These are phyloP conservation scores for Heliconius eleuchia DNA, from an alignment of 1,140 invertebrate species.

Conservation along the genomic window DNA sequence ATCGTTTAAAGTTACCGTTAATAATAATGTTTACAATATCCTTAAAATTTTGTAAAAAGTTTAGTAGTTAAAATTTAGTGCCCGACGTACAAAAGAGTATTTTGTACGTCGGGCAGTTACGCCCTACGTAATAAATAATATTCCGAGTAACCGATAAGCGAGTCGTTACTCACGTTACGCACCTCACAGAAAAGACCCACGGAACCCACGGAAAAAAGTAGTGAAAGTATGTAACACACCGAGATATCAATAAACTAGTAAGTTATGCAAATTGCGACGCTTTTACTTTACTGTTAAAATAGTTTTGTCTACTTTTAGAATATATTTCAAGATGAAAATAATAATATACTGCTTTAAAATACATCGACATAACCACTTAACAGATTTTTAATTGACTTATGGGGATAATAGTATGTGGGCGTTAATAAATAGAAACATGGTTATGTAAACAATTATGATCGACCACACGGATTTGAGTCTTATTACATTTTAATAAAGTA, in stretches of 20 bases:
- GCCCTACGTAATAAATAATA: background rate
- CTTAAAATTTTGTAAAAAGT: background rate
- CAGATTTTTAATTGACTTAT: constrained; percentile 2
- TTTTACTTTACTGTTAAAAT: constrained; percentile 32
- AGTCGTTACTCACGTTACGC: constrained; percentile 3
- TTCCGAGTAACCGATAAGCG: background rate
- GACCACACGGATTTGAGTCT: background rate
- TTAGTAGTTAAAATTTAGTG: too few relatives aligned
- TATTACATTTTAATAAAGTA: background rate
- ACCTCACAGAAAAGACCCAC: constrained; percentile 26
- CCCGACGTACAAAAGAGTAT: too few relatives aligned
- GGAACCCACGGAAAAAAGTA: constrained; percentile 24
- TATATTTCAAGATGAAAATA: background rate
- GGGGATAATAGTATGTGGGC: constrained; percentile 5
- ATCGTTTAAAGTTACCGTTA: too few relatives aligned
- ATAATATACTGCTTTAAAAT: background rate
- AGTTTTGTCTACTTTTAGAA: constrained; percentile 26
- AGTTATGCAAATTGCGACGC: constrained; percentile 38
- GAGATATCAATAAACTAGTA: constrained; percentile 39
- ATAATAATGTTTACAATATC: too few relatives aligned
- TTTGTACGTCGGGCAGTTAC: background rate
- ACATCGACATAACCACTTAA: background rate
- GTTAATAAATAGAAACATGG: constrained; percentile 8
- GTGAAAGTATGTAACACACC: constrained; percentile 37
- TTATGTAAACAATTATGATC: background rate